Evolutionary conservation across 2,888 invertebrate species (phyloP), one percentile per base, ranked within the genome.

Genomic region (Drosophila niveifrons): DNA sequence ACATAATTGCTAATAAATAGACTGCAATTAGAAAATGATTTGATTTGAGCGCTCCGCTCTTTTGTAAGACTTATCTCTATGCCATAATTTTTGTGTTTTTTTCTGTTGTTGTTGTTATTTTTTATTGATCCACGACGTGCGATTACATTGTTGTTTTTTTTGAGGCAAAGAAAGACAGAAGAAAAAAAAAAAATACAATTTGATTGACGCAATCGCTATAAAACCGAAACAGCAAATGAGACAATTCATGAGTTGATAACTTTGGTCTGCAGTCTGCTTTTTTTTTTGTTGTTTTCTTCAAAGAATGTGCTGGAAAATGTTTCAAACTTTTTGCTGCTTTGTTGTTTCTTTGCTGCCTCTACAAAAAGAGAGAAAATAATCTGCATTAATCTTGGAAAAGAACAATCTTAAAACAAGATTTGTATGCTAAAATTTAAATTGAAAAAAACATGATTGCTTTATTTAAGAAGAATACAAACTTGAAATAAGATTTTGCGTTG

Each of bases 21-120:
- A n/a, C 34, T 46, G 80, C 72, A 80, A 82, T 82, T 82, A 74
- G 78, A 77, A 51, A 72, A 66, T 72, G 46, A 76, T 61, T 76
- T 47, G 53, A 47, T 61, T 52, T 72, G 50, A 53, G 67, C 56
- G 34, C 34, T 48, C n/a, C 18, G 65, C 53, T n/a, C 58, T 68
- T 64, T 68, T 52, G 65, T 36, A 59, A 59, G 56, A 66, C 50
- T 51, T 46, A 55, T 34, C 65, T 52, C 18, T 59, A 47, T 44
- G 66, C 71, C 55, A 72, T 71, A 71, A 71, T 70, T 66, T 61
- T 17, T 6, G 46, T 51, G 9, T 28, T 47, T 11, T 36, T 47
- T 8, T 15, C 2, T 17, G 23, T 23, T 9, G 15, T 10, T n/a
- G 2, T 55, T 11, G 46, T 2, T 36, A n/a, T n/a, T 34, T 29